Percentiles rank a stretch among this genome's conserved stretches.
These are phyloP conservation scores for Onthophagus sagittarius DNA, from an alignment of 2,888 invertebrate genomes.

Conservation along the genomic window DNA sequence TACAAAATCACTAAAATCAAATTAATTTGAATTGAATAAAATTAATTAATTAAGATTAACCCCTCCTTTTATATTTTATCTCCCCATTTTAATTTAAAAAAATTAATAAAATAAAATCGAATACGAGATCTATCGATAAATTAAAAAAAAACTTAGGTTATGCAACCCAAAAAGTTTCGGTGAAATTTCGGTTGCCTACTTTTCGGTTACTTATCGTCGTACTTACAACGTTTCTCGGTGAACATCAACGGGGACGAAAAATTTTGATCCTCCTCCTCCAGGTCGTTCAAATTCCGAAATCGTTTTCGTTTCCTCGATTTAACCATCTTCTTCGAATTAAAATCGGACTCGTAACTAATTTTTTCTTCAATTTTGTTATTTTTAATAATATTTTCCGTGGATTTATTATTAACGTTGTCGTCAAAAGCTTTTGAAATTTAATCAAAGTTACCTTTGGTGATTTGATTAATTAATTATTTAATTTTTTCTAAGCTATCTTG, in stretches of 20 bases:
- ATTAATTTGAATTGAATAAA: no score
- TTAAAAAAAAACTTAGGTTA: neutral
- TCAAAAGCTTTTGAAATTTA: neutral
- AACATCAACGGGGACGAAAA: neutral
- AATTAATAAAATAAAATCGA: no score
- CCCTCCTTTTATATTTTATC: no score
- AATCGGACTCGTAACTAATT: neutral
- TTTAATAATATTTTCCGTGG: no score
- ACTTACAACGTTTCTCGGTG: neutral
- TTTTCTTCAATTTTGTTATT: neutral
- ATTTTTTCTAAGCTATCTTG: neutral
- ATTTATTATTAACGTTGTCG: neutral
- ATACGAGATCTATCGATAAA: no score
- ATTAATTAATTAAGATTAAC: no score
- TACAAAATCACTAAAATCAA: no score
- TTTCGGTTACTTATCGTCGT: constrained; percentile 19
- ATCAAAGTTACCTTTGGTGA: neutral
- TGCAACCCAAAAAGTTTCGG: neutral
- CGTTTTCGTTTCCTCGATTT: constrained; percentile 22
- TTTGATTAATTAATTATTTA: neutral
- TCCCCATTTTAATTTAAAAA: no score
- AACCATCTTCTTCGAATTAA: constrained; percentile 17
- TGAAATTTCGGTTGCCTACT: neutral
- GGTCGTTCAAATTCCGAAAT: constrained; percentile 29
- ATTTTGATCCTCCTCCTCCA: constrained; percentile 24